phyloP scores from a whole-genome alignment of 1,140 invertebrate genomes.

The Lepidurus arcticus region DNA sequence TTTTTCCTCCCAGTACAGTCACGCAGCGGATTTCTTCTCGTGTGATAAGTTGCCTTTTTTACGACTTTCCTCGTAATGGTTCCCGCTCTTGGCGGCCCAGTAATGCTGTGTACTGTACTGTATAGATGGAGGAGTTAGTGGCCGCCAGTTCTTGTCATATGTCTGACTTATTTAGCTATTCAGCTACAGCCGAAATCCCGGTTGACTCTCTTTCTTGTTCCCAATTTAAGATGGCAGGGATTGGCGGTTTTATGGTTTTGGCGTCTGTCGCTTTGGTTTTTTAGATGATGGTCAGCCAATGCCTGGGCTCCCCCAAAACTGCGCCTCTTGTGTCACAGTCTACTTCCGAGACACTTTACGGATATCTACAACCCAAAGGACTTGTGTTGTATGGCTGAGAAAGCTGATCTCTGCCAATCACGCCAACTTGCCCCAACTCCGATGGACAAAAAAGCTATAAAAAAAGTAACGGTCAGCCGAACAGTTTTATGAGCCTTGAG shows the following conservation, averaged over 20 bases:
- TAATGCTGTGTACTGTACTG: not conserved
- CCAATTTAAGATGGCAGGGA: not conserved
- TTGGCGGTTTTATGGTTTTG: not conserved
- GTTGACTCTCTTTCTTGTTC: no score
- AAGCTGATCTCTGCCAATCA: not conserved
- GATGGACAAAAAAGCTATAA: not conserved
- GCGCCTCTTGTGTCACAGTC: not conserved
- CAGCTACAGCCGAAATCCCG: no score
- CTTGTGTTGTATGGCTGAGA: slow-evolving; percentile 2
- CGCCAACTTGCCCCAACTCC: not conserved
- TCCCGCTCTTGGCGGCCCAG: not conserved
- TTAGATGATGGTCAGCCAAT: slow-evolving; percentile 9
- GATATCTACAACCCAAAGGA: not conserved
- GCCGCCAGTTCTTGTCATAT: no score
- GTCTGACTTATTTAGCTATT: no score
- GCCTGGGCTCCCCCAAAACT: not conserved
- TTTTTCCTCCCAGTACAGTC: not conserved
- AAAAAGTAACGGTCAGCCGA: slow-evolving; percentile 13
- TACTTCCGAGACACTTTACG: not conserved
- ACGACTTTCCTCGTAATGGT: slow-evolving; percentile 15
- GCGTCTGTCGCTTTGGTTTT: not conserved
- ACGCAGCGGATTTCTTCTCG: not conserved
- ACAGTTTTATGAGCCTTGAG: not conserved
- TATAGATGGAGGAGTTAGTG: not conserved
- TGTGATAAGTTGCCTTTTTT: not conserved